phyloP scores from a whole-genome alignment of 2,797 vertebrate genomes.

The Gymnoscopelus microlampas region DNA sequence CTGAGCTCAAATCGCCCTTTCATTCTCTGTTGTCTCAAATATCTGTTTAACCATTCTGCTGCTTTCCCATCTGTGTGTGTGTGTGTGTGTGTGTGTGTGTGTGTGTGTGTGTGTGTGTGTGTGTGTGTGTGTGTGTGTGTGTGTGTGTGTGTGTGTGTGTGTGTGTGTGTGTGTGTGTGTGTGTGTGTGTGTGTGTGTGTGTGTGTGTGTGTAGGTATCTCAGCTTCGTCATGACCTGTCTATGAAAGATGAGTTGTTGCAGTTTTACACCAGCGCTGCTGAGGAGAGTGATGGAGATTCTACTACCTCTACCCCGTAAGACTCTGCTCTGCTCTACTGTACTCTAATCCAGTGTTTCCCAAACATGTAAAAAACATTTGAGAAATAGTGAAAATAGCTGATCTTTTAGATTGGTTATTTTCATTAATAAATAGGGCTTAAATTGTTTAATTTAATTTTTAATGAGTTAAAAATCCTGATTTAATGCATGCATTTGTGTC shows the following conservation, averaged over 20 bases:
- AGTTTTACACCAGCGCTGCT: conserved; percentile 94
- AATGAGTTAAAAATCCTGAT: no score
- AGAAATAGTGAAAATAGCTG: no score
- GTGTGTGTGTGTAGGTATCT: conserved; percentile 83
- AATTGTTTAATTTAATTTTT: no score
- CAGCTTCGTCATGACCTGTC: conserved; percentile 96
- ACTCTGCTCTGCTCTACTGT: neutral
- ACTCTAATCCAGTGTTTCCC: no score
- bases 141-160: neutral
- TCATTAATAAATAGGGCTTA: no score
- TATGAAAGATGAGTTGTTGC: conserved; percentile 98
- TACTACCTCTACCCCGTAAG: conserved; percentile 91
- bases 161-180: neutral
- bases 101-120: neutral
- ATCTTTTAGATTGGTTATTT: no score
- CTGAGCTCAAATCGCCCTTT: no score
- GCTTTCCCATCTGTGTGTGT: neutral
- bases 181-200: neutral
- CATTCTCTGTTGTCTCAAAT: no score
- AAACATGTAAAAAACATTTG: no score
- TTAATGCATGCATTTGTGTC: conserved; percentile 20
- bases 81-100: conserved; percentile 5
- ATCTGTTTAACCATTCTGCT: no score
- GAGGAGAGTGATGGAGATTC: conserved; percentile 97
- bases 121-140: neutral